Conservation (phyloP, 2,888 invertebrate species). For the Drosophila prostipennis region DNA sequence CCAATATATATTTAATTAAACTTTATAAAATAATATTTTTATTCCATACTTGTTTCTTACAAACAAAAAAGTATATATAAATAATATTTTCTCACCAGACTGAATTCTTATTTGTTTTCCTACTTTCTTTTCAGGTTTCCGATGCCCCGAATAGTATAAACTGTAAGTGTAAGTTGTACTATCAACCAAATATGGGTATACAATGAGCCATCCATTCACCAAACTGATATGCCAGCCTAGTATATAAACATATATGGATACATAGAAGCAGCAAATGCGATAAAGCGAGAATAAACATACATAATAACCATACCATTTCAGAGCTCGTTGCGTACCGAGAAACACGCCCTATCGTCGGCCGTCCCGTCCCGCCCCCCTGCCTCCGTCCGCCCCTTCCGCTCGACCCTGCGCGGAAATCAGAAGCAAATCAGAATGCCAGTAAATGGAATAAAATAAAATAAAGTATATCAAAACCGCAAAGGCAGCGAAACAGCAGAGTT, state of each 20-base stretch:
- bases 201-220: background rate
- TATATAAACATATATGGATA: slow-evolving; percentile 1
- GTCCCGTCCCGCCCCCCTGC: slow-evolving; percentile 28
- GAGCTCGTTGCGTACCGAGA: slow-evolving; percentile 28
- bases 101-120: background rate
- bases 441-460: slow-evolving; percentile 13
- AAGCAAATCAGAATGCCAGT: slow-evolving; percentile 37
- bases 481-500: slow-evolving; percentile 15
- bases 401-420: slow-evolving; percentile 1
- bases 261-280: slow-evolving; percentile 7
- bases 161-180: slow-evolving; percentile 27
- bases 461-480: slow-evolving; percentile 28
- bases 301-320: slow-evolving; percentile 26
- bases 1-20: too few relatives aligned
- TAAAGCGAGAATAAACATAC: slow-evolving; percentile 17
- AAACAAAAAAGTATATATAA: too few relatives aligned
- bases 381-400: slow-evolving; percentile 32
- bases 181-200: background rate
- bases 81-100: background rate
- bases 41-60: too few relatives aligned
- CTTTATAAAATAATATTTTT: too few relatives aligned
- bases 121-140: slow-evolving; percentile 28
- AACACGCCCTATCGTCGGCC: slow-evolving; percentile 28
- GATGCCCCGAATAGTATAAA: slow-evolving; percentile 19
- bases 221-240: slow-evolving; percentile 18